Base-by-base conservation (phyloP, 2,888 invertebrate genomes). In the Drosophila sordidula region DNA sequence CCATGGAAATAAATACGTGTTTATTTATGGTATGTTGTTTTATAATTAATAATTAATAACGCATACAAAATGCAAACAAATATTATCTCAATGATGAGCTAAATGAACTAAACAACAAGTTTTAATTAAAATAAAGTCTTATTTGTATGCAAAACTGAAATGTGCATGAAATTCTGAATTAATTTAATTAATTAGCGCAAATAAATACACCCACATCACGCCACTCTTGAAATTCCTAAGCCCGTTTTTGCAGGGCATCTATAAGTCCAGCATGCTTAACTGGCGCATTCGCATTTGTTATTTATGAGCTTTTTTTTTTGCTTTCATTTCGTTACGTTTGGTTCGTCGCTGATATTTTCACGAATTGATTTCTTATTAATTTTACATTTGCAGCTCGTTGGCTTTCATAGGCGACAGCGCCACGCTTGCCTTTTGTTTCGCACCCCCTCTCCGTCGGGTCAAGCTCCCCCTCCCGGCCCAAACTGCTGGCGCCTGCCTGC, bases 281-380 rank as follows among this genome's bases (percentile, higher is more conserved):
- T 16, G 3, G 1, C 12, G 1, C 16, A 16, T 6, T 26, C 22
- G 29, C 39, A 46, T 56, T 51, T 61, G 41, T 70, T 80, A 78
- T 79, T 79, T 78, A 75, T 79, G 73, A 79, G 55, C n/a, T 36
- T 66, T 76, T 70, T 64, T 76, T 70, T 68, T 78, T 62, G 78
- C 62, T 59, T 61, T 77, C 52, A 41, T 51, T 78, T 66, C 65
- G 72, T 32, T 57, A 39, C 56, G 52, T 65, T 56, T 59, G 50
- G 5, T 12, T 46, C 38, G 29, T 64, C 47, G 56, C 59, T 51
- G 57, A 70, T 62, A 62, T 67, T 77, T 75, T 70, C 55, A 16
- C 69, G 73, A 81, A 85, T 87, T 87, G 85, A 87, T 85, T 85
- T 84, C 85, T 87, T 87, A 82, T 86, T 86, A 86, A 86, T 86